phyloP scores from a whole-genome alignment of 2,113 vertebrate species.

The Theristicus caerulescens region DNA sequence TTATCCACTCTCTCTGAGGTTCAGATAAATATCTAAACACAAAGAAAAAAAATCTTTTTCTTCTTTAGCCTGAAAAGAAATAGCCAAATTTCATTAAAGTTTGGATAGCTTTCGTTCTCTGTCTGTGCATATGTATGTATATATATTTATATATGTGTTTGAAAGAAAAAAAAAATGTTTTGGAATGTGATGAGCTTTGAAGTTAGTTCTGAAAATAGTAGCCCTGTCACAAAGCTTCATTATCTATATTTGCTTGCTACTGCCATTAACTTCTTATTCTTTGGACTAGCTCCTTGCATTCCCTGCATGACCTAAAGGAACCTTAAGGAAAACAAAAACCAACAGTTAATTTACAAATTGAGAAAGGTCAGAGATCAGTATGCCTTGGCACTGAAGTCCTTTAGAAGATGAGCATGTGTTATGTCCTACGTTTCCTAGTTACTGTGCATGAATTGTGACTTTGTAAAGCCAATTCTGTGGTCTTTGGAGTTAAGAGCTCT shows the following conservation, averaged over 20 bases:
- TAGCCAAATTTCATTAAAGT: not conserved
- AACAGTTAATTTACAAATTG: not conserved
- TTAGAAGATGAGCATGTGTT: not conserved
- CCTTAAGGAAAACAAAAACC: not conserved
- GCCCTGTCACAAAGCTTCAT: not conserved
- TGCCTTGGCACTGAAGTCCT: not conserved
- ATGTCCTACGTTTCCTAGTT: not conserved
- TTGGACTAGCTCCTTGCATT: not conserved
- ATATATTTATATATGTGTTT: not conserved
- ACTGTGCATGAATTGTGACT: not conserved
- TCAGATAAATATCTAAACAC: not conserved
- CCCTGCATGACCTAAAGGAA: not conserved
- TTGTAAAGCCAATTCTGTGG: not conserved
- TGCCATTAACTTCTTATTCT: not conserved
- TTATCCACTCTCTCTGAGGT: not conserved
- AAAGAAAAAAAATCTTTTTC: not conserved
- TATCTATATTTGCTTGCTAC: not conserved
- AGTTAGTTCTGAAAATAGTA: constrained; percentile 1
- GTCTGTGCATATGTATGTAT: not conserved
- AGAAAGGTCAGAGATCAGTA: not conserved
- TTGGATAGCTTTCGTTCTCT: not conserved
- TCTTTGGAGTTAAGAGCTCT: not conserved
- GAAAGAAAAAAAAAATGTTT: not conserved
- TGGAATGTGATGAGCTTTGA: not conserved
- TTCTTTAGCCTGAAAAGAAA: not conserved